Conservation (phyloP, 2,888 invertebrate genomes). For the Nemotelus pantherinus region DNA sequence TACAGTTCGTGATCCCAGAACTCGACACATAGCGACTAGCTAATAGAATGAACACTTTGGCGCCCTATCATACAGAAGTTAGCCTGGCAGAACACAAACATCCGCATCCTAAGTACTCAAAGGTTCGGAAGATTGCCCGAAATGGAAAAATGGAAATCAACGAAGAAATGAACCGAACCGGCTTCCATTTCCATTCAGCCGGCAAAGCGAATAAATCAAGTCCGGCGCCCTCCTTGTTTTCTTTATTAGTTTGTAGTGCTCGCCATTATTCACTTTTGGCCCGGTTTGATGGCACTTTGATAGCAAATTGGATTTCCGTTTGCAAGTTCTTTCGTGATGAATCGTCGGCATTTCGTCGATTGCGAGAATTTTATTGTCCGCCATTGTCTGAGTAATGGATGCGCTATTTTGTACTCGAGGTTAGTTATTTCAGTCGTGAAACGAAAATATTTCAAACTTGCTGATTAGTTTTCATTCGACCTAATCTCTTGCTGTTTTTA, state of each 20-base stretch:
- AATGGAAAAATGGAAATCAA: slow-evolving; percentile 41
- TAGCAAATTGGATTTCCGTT: slow-evolving; percentile 45
- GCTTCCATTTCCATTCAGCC: slow-evolving; percentile 36
- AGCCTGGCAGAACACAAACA: too few species aligned
- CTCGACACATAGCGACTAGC: neutral
- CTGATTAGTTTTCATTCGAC: slow-evolving; percentile 38
- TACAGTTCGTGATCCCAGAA: neutral
- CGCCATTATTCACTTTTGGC: slow-evolving; percentile 44
- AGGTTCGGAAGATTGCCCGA: slow-evolving; percentile 16
- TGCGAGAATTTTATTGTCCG: slow-evolving; percentile 43
- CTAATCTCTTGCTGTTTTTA: slow-evolving; percentile 4
- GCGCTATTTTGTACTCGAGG: slow-evolving; percentile 23
- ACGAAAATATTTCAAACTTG: slow-evolving; percentile 28
- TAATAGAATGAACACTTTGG: slow-evolving; percentile 34
- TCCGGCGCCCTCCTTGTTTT: slow-evolving; percentile 41
- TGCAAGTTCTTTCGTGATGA: slow-evolving; percentile 40
- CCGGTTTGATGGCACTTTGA: slow-evolving; percentile 44
- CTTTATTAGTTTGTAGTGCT: slow-evolving; percentile 45
- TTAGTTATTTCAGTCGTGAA: slow-evolving; percentile 19
- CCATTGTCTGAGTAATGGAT: slow-evolving; percentile 42
- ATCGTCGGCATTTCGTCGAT: slow-evolving; percentile 42
- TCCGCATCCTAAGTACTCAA: neutral
- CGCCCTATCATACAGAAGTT: slow-evolving; percentile 13
- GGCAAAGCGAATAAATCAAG: slow-evolving; percentile 40
- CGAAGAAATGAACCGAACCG: slow-evolving; percentile 36